These are phyloP conservation scores for Heliconius congener DNA, from an alignment of 1,140 invertebrate genomes.

Conservation along the genomic window DNA sequence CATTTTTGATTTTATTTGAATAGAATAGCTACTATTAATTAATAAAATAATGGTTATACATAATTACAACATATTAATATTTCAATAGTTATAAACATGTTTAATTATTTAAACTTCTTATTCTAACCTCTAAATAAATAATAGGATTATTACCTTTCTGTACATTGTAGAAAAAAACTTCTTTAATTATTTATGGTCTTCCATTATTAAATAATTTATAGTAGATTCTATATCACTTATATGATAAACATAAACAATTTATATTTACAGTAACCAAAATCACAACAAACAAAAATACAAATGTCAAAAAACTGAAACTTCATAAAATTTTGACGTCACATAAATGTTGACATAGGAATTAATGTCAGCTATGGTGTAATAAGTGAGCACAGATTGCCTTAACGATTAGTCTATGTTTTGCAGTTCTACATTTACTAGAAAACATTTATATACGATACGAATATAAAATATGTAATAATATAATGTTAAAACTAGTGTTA, in stretches of 20 bases:
- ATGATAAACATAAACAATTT: neutral
- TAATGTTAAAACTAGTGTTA: too few species aligned
- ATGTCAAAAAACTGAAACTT: neutral
- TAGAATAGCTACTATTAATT: too few species aligned
- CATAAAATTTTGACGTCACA: neutral
- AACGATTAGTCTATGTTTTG: too few species aligned
- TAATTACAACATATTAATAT: too few species aligned
- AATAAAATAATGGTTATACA: too few species aligned
- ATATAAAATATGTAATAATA: too few species aligned
- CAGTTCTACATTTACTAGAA: too few species aligned
- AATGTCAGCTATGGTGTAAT: too few species aligned
- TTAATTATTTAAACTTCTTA: neutral
- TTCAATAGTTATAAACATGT: too few species aligned
- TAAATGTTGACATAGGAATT: neutral
- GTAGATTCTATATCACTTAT: neutral
- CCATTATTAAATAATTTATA: neutral
- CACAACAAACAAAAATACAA: constrained; percentile 2
- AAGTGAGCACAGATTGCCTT: too few species aligned
- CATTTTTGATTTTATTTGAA: too few species aligned
- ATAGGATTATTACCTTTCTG: neutral
- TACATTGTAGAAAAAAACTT: neutral
- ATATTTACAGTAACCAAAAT: neutral
- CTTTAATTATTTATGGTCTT: neutral
- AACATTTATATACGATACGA: too few species aligned
- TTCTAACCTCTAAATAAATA: constrained; percentile 1